A percentile compares a stretch with the other conserved stretches of the same genome.
Evolutionary conservation across 2,888 invertebrate species (phyloP).

Genomic region (Lycia hirtaria): DNA sequence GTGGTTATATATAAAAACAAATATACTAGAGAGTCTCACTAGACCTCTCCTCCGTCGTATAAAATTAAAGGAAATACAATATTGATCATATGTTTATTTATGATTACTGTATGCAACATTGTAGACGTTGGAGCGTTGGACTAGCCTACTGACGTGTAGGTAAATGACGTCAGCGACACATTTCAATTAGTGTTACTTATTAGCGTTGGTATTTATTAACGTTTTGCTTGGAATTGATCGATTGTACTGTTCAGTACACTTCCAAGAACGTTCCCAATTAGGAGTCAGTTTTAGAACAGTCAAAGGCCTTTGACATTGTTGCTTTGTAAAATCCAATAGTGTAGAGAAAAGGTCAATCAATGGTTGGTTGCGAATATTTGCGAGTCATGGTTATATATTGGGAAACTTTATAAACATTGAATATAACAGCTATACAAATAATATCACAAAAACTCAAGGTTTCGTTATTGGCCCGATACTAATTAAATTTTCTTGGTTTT

Average conservation of each 20-base stretch:
- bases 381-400: neutral
- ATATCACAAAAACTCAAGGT: slow-evolving; percentile 21
- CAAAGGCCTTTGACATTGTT: neutral
- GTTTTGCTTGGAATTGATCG: neutral
- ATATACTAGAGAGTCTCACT: no score
- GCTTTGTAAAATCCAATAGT: neutral
- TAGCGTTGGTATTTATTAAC: neutral
- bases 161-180: slow-evolving; percentile 11
- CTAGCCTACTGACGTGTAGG: neutral
- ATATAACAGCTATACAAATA: neutral
- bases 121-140: neutral
- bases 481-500: slow-evolving; percentile 3
- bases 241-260: neutral
- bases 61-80: neutral
- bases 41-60: no score
- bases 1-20: no score
- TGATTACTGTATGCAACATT: neutral
- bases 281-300: neutral
- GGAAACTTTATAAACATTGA: neutral
- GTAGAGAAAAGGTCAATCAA: neutral
- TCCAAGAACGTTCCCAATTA: neutral
- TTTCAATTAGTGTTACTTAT: slow-evolving; percentile 14
- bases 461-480: slow-evolving; percentile 24
- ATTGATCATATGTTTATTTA: slow-evolving; percentile 1
- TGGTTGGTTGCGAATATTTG: neutral